Conservation (phyloP, 53 echinoderm and acorn worm genomes). For the Arbacia lixula region DNA sequence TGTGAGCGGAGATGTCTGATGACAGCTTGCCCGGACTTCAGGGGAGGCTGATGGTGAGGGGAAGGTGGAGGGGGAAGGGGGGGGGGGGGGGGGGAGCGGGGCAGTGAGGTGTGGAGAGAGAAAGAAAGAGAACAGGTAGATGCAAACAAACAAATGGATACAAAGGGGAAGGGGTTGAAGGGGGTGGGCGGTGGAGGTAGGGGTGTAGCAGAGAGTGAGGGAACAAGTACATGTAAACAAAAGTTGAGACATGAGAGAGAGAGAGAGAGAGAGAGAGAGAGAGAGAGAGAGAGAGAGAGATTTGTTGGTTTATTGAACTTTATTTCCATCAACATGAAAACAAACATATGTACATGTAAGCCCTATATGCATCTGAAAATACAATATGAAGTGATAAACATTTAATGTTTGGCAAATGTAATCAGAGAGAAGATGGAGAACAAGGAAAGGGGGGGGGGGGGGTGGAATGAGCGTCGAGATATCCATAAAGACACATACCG, state of each 20-base stretch:
- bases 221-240: neutral
- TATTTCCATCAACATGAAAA: no score
- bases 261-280: neutral
- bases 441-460: no score
- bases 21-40: neutral
- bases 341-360: no score
- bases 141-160: neutral
- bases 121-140: neutral
- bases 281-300: neutral
- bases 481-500: no score
- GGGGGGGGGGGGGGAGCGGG: neutral
- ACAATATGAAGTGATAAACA: no score
- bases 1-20: neutral
- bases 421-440: no score
- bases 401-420: no score
- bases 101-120: neutral
- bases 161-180: neutral
- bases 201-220: neutral
- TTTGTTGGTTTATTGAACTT: no score
- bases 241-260: neutral
- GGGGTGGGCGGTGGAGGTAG: neutral
- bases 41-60: neutral
- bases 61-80: neutral
- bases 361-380: no score
- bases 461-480: no score